phyloP scores from a whole-genome alignment of 2,797 vertebrate genomes.

The Anisognathus igniventris region DNA sequence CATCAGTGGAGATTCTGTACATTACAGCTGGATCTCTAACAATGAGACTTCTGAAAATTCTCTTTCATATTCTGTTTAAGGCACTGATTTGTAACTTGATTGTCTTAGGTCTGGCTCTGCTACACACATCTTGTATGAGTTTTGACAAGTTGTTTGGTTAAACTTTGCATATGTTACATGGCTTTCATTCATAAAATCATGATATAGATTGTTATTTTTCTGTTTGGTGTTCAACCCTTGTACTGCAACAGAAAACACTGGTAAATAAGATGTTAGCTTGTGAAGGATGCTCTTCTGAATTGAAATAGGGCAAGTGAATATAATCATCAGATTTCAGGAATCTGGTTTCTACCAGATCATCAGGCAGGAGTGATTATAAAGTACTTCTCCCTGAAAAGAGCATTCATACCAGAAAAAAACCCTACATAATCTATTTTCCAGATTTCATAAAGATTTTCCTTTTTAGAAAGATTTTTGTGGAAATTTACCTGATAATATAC shows the following conservation, averaged over 20 bases:
- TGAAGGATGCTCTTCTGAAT: not conserved
- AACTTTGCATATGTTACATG: not conserved
- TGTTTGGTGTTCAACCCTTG: not conserved
- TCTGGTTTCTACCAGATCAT: not conserved
- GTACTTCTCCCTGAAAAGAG: not conserved
- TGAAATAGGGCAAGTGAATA: not conserved
- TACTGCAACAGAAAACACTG: not conserved
- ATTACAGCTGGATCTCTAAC: not conserved
- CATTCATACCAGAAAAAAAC: not conserved
- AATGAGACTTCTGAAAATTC: not conserved
- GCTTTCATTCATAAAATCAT: not conserved
- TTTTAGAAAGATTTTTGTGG: not conserved
- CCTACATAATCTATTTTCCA: not conserved
- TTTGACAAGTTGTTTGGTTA: not conserved
- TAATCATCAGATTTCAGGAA: not conserved
- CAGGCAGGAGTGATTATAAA: not conserved
- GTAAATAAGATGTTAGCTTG: not conserved
- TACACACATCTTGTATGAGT: not conserved
- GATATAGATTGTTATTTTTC: not conserved
- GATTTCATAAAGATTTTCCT: not conserved
- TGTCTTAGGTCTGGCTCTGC: not conserved
- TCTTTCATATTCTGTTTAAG: not conserved
- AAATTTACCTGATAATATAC: not conserved
- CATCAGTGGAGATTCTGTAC: not conserved
- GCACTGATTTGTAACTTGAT: not conserved